Evolutionary conservation across 2,888 invertebrate genomes (phyloP), one percentile per base, ranked within the genome.

Genomic region (Ectemnius cavifrons): DNA sequence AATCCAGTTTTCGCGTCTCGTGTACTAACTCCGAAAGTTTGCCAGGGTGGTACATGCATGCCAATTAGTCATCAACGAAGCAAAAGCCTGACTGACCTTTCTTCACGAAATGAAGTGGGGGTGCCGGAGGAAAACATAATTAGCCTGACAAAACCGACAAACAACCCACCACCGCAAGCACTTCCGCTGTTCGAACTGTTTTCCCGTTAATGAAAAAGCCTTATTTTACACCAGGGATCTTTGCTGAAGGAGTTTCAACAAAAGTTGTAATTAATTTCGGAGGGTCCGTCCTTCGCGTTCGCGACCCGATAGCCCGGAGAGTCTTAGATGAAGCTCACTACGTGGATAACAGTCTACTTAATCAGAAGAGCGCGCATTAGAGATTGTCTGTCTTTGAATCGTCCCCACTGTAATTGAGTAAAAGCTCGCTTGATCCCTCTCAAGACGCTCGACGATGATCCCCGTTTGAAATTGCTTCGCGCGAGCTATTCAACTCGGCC

Each of bases 261-360:
- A 57, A 59, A 66, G 52, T 71, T 71, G 67, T 76, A 79, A 80
- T 80, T 79, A 77, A 77, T 65, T 63, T 46, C 13, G n/a, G 45
- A 61, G 20, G 14, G 18, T 16, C 67, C 69, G 70, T 62, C n/a
- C 11, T 20, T 18, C 59, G 61, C 67, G 49, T 72, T 56, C 47
- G 63, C 49, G 59, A 69, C 67, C 60, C 69, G 67, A 75, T 73
- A 71, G 65, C n/a, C 57, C 59, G 56, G 70, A 71, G 11, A 37
- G 37, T 37, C 37, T 37, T 37, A 37, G 69, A 52, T 47, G 13
- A 61, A 70, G 46, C 45, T 46, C 61, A 27, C 45, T 58, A 52
- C 62, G 63, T 16, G 61, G 67, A 2, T 6, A 52, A 14, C 67
- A 14, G 59, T 49, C 23, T 20, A 11, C 14, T 57, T 70, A 70